Conservation (phyloP, 2,113 vertebrate species). For the Toxostoma redivivum region DNA sequence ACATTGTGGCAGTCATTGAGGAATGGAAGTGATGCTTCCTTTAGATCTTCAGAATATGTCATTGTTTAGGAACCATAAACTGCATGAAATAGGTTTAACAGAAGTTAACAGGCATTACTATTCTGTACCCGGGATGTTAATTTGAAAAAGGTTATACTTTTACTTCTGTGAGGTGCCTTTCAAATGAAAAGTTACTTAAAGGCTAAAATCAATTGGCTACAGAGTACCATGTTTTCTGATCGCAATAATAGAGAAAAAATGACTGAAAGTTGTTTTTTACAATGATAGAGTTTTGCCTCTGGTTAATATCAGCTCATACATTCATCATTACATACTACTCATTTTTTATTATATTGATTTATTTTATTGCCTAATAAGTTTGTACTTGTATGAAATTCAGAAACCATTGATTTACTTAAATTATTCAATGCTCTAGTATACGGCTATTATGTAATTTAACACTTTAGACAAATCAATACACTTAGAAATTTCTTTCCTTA, state of each 20-base stretch:
- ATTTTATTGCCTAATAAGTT: conserved; percentile 67
- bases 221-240: conserved; percentile 59
- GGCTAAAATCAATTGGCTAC: conserved; percentile 60
- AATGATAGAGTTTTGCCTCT: conserved; percentile 58
- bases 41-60: neutral
- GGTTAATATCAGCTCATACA: conserved; percentile 61
- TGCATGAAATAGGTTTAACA: conserved; percentile 9
- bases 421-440: conserved; percentile 76
- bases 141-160: conserved; percentile 24
- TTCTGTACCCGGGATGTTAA: conserved; percentile 17
- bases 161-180: conserved; percentile 36
- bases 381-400: conserved; percentile 71
- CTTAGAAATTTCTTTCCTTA: conserved; percentile 60
- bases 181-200: conserved; percentile 68
- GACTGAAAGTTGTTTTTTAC: conserved; percentile 65
- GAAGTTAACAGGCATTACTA: conserved; percentile 32
- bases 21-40: neutral
- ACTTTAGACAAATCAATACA: conserved; percentile 75
- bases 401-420: conserved; percentile 80
- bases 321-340: conserved; percentile 67
- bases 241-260: conserved; percentile 58
- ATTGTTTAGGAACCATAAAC: conserved; percentile 33
- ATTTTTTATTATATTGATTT: conserved; percentile 73
- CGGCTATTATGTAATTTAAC: conserved; percentile 73
- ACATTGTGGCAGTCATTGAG: neutral